Base-by-base conservation (phyloP, 2,113 vertebrate genomes). In the Mystacornis crossleyi region DNA sequence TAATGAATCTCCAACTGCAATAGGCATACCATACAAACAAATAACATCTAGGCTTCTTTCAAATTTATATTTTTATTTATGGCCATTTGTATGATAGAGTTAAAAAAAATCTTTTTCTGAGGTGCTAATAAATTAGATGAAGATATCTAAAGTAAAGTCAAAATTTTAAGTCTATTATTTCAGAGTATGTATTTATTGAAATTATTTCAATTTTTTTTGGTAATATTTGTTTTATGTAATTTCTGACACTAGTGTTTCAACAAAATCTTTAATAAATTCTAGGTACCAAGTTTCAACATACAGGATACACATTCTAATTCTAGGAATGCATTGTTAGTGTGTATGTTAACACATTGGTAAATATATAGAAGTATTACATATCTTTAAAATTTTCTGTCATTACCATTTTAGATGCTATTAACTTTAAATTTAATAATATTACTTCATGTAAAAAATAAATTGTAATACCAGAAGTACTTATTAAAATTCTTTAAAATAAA, bases 261-360 rank as follows among this genome's bases (percentile, higher is more conserved):
- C 7, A 36, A 21, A 66, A 23, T 40, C 4, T 80, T 65, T 40
- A 42, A 31, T 36, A 50, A 74, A 65, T 45, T 3, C 6, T 75
- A 31, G 4, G 14, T 66, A 36, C 3, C 14, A 45, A 26, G 4
- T 57, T 73, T 69, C 31, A 78, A 21, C 4, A 31, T 42, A 69
- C 4, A 69, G 10, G 17, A 36, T 4, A 42, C 15, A 14, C 29
- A 65, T 81, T 57, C 13, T 38, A n/a, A 53, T 77, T 42, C 48
- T n/a, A 81, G 58, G 4, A 66, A 40, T 36, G 9, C 2, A 45
- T 26, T 10, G 4, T 38, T 34, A 31, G 0, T 0, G 0, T 38
- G 7, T 47, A 9, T 77, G 13, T 48, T 72, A 48, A 33, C 15
- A 17, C 13, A 45, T 19, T 47, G 8, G 3, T 43, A 67, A 57